Conservation (phyloP, 2,888 invertebrate genomes). For the Hypomecis atomaria region DNA sequence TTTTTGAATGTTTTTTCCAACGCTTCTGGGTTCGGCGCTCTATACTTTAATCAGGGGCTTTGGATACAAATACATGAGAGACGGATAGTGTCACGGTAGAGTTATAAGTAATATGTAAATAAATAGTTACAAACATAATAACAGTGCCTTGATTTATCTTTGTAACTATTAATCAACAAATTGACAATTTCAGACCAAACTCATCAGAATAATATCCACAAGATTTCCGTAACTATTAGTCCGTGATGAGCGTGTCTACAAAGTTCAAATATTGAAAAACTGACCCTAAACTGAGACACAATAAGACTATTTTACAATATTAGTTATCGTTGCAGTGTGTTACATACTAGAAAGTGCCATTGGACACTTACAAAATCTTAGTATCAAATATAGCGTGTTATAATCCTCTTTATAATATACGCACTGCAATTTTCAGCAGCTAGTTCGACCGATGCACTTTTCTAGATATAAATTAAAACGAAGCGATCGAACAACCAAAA, state of each 20-base stretch:
- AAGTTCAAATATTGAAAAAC: conserved; percentile 2
- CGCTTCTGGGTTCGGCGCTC: too few relatives aligned
- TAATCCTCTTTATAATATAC: background rate
- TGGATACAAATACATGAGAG: background rate
- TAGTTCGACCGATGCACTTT: conserved; percentile 10
- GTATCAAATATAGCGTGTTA: too few relatives aligned
- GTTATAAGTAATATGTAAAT: too few relatives aligned
- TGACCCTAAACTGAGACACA: conserved; percentile 1
- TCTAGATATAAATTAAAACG: conserved; percentile 16
- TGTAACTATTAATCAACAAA: too few relatives aligned
- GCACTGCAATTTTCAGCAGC: background rate
- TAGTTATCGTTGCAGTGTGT: conserved; percentile 8
- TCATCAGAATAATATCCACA: too few relatives aligned
- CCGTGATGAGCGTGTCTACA: too few relatives aligned
- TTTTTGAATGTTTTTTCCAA: conserved; percentile 22
- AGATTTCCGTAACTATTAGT: too few relatives aligned
- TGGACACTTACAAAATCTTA: background rate
- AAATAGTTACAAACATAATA: too few relatives aligned
- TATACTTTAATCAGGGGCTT: background rate
- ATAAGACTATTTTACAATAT: conserved; percentile 17
- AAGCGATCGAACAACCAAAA: conserved; percentile 32
- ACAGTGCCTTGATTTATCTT: too few relatives aligned
- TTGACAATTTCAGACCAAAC: too few relatives aligned
- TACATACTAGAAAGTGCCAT: background rate
- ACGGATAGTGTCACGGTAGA: too few relatives aligned